Conservation (phyloP, 2,888 invertebrate species). For the Megalurothrips usitatus region DNA sequence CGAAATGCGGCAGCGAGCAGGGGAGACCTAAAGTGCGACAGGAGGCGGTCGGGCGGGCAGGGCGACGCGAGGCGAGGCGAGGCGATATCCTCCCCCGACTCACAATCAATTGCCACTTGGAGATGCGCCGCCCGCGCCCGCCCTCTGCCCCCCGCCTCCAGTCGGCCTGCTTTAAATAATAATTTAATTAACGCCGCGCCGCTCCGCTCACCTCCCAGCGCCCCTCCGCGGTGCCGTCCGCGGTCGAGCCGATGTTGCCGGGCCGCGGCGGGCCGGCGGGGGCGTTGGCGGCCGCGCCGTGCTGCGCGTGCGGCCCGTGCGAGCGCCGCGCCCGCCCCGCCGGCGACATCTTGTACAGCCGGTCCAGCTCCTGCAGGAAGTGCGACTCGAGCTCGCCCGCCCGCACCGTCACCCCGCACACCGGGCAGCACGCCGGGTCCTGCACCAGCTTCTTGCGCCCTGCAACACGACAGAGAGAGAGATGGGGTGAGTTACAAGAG, state of each 20-base stretch:
- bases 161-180: too few species aligned
- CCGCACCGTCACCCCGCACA: constrained; percentile 79
- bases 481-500: too few species aligned
- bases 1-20: too few species aligned
- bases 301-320: not conserved
- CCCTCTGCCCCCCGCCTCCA: too few species aligned
- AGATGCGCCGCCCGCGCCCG: too few species aligned
- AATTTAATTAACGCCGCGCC: too few species aligned
- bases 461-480: constrained; percentile 11
- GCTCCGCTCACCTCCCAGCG: constrained; percentile 58
- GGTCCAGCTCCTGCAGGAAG: constrained; percentile 72
- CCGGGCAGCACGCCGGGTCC: constrained; percentile 77
- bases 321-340: constrained; percentile 34
- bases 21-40: too few species aligned
- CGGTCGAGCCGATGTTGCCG: constrained; percentile 36
- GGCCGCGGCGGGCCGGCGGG: constrained; percentile 48
- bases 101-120: too few species aligned
- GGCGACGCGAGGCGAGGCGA: not conserved
- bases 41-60: too few species aligned
- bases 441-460: constrained; percentile 38
- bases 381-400: constrained; percentile 80
- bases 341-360: constrained; percentile 56
- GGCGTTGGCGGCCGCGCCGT: constrained; percentile 42
- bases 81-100: not conserved
- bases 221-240: constrained; percentile 53